phyloP scores from a whole-genome alignment of 2,888 invertebrate genomes.

The Aspidiotus rigidus region DNA sequence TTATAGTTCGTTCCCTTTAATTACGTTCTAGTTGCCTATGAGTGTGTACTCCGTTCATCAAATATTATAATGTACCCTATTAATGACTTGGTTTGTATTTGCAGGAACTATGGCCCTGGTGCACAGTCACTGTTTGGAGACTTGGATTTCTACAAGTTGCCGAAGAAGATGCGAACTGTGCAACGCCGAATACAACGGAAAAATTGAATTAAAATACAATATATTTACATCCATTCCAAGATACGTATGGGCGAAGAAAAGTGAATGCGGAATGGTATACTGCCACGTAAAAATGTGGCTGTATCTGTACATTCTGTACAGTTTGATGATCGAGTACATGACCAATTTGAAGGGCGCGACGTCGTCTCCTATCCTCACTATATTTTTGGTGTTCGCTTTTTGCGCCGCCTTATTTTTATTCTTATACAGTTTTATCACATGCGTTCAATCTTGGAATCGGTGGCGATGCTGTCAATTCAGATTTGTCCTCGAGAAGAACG shows the following conservation, averaged over 20 bases:
- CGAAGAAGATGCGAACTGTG: conserved; percentile 25
- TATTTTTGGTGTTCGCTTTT: conserved; percentile 11
- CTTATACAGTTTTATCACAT: neutral
- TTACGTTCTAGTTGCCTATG: too few relatives aligned
- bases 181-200: conserved; percentile 3
- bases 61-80: too few relatives aligned
- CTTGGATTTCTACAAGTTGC: conserved; percentile 24
- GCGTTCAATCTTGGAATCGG: conserved; percentile 15
- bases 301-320: conserved; percentile 19
- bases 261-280: conserved; percentile 13
- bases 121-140: conserved; percentile 21
- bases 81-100: neutral
- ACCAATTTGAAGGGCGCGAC: neutral
- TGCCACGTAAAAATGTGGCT: conserved; percentile 25
- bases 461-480: conserved; percentile 19
- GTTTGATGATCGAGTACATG: conserved; percentile 7
- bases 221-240: conserved; percentile 13
- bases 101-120: conserved; percentile 23
- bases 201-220: conserved; percentile 10
- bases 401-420: conserved; percentile 9
- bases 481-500: neutral
- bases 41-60: too few relatives aligned
- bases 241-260: conserved; percentile 18
- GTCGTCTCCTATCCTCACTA: conserved; percentile 6
- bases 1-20: too few relatives aligned